Evolutionary conservation across 2,113 vertebrate species (phyloP), one percentile per base, ranked within the genome.

Genomic region (Trichomycterus rosablanca): DNA sequence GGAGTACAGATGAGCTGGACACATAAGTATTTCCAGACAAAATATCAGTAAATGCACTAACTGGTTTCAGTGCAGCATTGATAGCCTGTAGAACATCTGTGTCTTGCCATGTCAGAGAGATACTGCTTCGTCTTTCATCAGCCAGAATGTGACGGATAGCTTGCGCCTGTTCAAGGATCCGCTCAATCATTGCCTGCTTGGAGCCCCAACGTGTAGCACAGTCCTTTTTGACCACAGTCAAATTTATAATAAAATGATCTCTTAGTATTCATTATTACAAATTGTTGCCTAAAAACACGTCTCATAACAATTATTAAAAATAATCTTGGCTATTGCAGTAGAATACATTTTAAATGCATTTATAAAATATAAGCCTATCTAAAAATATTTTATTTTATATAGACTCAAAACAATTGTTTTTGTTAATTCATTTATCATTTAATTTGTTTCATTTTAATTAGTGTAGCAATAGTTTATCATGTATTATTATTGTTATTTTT

Each of bases 21-120:
- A 50, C 14, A 16, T 4, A 50, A 2, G 20, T 49, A 24, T 49
- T 22, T 26, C 46, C 46, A 26, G 23, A 49, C 46, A 49, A 14
- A 54, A 54, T 54, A 37, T 54, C 51, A 20, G 51, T 37, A 4
- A 54, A 37, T 7, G 30, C 32, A 22, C 51, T 37, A 22, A 37
- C 18, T 19, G n/a, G n/a, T n/a, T n/a, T n/a, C n/a, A n/a, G n/a
- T 54, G 32, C 30, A 5, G 32, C 20, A 49, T n/a, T 24, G 46
- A 49, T 49, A n/a, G 46, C 46, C 24, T 44, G 40, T 18, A n/a
- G n/a, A n/a, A n/a, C n/a, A n/a, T n/a, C n/a, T n/a, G n/a, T n/a
- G n/a, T n/a, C n/a, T 28, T 43, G 23, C 54, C 54, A 30, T 40
- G 39, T 57, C 54, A 30, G 39, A 15, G 54, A 57, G 37, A 57